Conservation (phyloP, 1,140 invertebrate species). For the Delia radicum region DNA sequence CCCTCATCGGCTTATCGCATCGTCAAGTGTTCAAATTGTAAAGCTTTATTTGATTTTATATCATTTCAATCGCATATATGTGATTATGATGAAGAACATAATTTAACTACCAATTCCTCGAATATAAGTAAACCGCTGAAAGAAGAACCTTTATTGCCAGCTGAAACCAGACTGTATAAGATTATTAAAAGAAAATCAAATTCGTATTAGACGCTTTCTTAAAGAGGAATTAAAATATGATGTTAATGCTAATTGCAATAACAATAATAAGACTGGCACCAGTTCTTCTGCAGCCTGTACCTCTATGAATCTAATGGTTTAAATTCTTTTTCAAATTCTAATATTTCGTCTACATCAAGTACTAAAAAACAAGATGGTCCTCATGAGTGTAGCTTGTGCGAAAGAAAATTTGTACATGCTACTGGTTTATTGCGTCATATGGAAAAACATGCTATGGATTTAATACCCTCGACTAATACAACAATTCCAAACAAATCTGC, state of each 20-base stretch:
- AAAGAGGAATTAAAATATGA: slow-evolving; percentile 51
- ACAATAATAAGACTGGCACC: background rate
- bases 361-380: slow-evolving; percentile 37
- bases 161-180: slow-evolving; percentile 30
- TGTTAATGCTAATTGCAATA: slow-evolving; percentile 24
- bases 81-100: slow-evolving; percentile 29
- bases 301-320: background rate
- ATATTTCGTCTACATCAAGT: background rate
- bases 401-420: slow-evolving; percentile 51
- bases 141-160: slow-evolving; percentile 24
- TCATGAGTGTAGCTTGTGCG: slow-evolving; percentile 50
- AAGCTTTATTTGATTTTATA: slow-evolving; percentile 30
- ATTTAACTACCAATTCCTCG: background rate
- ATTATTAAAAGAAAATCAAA: slow-evolving; percentile 42
- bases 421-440: slow-evolving; percentile 51
- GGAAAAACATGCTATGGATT: slow-evolving; percentile 51
- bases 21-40: slow-evolving; percentile 41
- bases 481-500: slow-evolving; percentile 11
- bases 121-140: slow-evolving; percentile 11
- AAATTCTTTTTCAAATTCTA: background rate
- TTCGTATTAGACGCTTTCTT: slow-evolving; percentile 43
- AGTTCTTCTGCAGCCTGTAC: background rate
- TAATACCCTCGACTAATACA: slow-evolving; percentile 35
- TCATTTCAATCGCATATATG: slow-evolving; percentile 39
- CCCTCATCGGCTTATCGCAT: background rate